Conservation (phyloP, 2,888 invertebrate genomes). For the Ophion slaviceki region DNA sequence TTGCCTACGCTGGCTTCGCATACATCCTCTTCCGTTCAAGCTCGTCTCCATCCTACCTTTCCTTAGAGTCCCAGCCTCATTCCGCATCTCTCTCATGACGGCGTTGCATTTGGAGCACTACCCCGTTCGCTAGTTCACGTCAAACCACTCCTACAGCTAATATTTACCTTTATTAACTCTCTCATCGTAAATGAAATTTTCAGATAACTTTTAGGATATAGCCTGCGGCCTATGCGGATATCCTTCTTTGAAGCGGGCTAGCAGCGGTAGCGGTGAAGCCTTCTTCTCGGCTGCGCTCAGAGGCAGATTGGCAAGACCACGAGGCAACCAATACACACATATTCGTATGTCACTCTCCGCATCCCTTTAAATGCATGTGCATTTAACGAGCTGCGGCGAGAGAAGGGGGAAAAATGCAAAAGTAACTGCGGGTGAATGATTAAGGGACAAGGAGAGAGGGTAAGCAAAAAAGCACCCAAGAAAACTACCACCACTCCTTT, state of each 20-base stretch:
- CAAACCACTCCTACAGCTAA: conserved; percentile 82
- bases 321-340: conserved; percentile 38
- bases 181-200: conserved; percentile 83
- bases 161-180: conserved; percentile 83
- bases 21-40: conserved; percentile 31
- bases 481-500: conserved; percentile 21
- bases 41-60: conserved; percentile 38
- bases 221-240: conserved; percentile 80
- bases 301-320: conserved; percentile 76
- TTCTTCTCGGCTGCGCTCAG: conserved; percentile 73
- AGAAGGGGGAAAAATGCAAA: not conserved
- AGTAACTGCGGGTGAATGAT: too few species aligned
- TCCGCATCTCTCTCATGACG: conserved; percentile 31
- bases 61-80: conserved; percentile 27
- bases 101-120: conserved; percentile 73
- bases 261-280: conserved; percentile 41
- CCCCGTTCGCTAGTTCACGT: conserved; percentile 76
- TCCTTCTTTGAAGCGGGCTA: conserved; percentile 69
- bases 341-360: not conserved
- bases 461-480: not conserved
- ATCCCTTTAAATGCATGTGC: not conserved
- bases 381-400: conserved; percentile 3
- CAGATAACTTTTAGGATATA: conserved; percentile 83
- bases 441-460: too few species aligned
- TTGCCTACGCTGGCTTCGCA: conserved; percentile 22